These are phyloP conservation scores for Marmota flaviventris DNA, from an alignment of 2,113 vertebrate species.

Conservation along the genomic window DNA sequence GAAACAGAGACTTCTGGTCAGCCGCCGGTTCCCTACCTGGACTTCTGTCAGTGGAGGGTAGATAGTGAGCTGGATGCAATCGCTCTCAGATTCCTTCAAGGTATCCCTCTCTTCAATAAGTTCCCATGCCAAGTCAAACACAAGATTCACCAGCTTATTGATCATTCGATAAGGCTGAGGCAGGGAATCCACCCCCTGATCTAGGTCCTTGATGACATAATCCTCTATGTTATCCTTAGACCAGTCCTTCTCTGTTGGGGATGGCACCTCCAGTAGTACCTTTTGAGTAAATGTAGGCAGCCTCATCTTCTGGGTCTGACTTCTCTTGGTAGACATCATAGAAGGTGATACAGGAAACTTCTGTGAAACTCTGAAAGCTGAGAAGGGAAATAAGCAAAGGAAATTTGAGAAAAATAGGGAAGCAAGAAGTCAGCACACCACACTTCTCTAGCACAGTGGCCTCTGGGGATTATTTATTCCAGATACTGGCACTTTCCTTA, in stretches of 20 bases:
- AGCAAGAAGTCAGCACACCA: not conserved
- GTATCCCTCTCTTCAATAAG: constrained; percentile 82
- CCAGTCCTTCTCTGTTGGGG: constrained; percentile 86
- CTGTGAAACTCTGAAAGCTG: not conserved
- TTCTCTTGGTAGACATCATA: constrained; percentile 10
- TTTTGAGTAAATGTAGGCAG: constrained; percentile 73
- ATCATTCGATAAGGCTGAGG: constrained; percentile 90
- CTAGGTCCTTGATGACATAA: constrained; percentile 82
- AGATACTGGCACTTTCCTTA: not conserved
- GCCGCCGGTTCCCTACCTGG: constrained; percentile 85
- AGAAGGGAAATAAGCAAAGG: not conserved
- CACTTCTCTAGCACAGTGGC: not conserved
- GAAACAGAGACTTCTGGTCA: not conserved
- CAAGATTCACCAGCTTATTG: constrained; percentile 85
- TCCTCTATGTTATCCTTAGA: constrained; percentile 81
- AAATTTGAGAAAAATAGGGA: not conserved
- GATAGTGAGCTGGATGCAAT: constrained; percentile 58
- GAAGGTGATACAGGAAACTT: not conserved
- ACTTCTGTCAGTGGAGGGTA: constrained; percentile 79
- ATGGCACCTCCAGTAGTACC: constrained; percentile 78
- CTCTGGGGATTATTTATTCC: not conserved
- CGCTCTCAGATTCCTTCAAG: constrained; percentile 39
- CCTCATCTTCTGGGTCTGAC: constrained; percentile 59
- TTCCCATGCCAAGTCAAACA: constrained; percentile 87
- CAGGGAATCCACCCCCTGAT: constrained; percentile 77